Evolutionary conservation across 2,113 vertebrate genomes (phyloP).

Genomic region (Bubo scandiacus): DNA sequence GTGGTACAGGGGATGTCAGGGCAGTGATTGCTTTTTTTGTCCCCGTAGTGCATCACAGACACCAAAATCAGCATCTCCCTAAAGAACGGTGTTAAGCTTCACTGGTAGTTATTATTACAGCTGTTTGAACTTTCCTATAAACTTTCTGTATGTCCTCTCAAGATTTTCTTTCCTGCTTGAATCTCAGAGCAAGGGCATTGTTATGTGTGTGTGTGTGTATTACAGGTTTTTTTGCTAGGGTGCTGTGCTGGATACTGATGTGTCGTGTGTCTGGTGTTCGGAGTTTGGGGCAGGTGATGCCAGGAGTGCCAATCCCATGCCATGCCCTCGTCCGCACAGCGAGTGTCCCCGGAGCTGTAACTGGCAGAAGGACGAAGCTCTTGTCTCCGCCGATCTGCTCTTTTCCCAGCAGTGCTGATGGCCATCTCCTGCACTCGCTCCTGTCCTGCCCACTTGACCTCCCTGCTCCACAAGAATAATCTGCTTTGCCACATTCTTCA

Average conservation of each 20-base stretch:
- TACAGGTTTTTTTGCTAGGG: background rate
- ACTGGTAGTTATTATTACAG: background rate
- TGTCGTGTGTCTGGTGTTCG: background rate
- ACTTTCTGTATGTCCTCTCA: background rate
- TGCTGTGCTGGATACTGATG: background rate
- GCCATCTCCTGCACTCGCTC: background rate
- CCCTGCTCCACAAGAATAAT: background rate
- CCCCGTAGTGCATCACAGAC: background rate
- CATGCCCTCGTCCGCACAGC: accelerated
- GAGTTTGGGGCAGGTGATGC: background rate
- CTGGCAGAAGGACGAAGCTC: background rate
- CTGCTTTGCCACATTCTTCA: constrained; percentile 32
- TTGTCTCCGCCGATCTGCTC: background rate
- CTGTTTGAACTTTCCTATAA: background rate
- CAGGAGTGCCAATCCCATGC: accelerated
- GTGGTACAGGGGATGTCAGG: background rate
- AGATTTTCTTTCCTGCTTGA: background rate
- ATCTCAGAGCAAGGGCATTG: background rate
- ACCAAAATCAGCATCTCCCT: background rate
- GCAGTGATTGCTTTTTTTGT: background rate
- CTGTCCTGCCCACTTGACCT: constrained; percentile 10
- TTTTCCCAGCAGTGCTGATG: background rate
- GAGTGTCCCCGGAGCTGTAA: background rate
- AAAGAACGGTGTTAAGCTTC: background rate
- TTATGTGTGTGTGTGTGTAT: background rate